Evolutionary conservation across 2,113 vertebrate genomes (phyloP).

Genomic region (Myrmophylax atrothorax): DNA sequence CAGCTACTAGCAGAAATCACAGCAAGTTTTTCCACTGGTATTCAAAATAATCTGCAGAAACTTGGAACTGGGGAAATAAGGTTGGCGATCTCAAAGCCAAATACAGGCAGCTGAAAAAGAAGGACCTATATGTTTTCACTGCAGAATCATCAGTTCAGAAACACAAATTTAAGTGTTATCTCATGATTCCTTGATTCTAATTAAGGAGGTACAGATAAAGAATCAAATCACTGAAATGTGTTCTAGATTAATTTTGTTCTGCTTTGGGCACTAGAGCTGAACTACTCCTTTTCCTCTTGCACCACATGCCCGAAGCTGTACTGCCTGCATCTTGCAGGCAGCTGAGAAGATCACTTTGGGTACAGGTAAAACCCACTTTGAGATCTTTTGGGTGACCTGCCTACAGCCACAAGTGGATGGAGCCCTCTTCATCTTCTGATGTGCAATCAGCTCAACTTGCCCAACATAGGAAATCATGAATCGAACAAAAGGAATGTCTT

Average conservation of each 20-base stretch:
- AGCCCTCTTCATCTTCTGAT: background rate
- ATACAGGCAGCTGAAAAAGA: background rate
- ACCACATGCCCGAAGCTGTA: background rate
- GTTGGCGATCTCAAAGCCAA: background rate
- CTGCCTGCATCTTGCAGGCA: background rate
- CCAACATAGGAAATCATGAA: background rate
- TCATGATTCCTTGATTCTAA: background rate
- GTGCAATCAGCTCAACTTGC: background rate
- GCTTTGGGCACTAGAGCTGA: background rate
- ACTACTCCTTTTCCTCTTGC: background rate
- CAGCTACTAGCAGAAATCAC: background rate
- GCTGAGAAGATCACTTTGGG: background rate
- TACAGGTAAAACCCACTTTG: background rate
- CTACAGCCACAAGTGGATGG: background rate
- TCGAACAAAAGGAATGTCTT: background rate
- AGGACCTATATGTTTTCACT: background rate
- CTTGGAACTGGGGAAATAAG: background rate
- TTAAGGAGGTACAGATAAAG: background rate
- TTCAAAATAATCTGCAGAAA: background rate
- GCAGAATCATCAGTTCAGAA: background rate
- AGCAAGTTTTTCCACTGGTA: background rate
- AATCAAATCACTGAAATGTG: background rate
- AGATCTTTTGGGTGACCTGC: background rate
- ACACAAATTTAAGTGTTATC: background rate
- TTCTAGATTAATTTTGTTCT: background rate